Base-by-base conservation (phyloP, 2,888 invertebrate species). In the Dyspetes luteomarginatus region DNA sequence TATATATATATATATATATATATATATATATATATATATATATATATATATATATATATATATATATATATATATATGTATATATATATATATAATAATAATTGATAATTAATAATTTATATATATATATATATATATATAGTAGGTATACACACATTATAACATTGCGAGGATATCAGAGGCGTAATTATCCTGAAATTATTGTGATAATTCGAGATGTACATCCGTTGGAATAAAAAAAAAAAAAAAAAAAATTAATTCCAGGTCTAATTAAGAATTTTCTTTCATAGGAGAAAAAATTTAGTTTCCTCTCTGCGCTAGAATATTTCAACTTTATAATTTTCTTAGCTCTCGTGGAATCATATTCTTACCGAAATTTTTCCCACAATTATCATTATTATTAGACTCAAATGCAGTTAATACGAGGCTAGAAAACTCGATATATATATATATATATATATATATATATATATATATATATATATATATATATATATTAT, bases 341-440 rank as follows among this genome's bases (percentile, higher is more conserved):
- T 36, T 2, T 4, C 36, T 48, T 19, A 17, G 15, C 48, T n/a
- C 48, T 48, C 48, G 7, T 48, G 3, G 17, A 48, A 7, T 48
- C 7, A n/a, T 17, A 48, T 48, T 48, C 15, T 48, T 17, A 17
- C 7, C n/a, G 0, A 9, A 48, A 48, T 48, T 5, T 17, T 17
- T 17, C 17, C 5, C 19, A 48, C 17, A 4, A 17, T 48, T 17
- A 48, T 48, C 17, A 17, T 19, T 48, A 4, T 15, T 17, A 4
- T 48, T 48, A 65, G 15, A 43, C 36, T 15, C 5, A 62, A 28
- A 30, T 24, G 7, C 36, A 19, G 55, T 41, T 5, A 17, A 15
- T 4, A 15, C 5, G 36, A 9, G 36, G 17, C 5, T 48, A 5
- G 48, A 83, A 83, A 86, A 86, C 73, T 56, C 85, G 84, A 86